Percentiles rank a stretch among this genome's conserved stretches.
phyloP scores from a whole-genome alignment of 2,888 invertebrate genomes.

The Epinotia bilunana region DNA sequence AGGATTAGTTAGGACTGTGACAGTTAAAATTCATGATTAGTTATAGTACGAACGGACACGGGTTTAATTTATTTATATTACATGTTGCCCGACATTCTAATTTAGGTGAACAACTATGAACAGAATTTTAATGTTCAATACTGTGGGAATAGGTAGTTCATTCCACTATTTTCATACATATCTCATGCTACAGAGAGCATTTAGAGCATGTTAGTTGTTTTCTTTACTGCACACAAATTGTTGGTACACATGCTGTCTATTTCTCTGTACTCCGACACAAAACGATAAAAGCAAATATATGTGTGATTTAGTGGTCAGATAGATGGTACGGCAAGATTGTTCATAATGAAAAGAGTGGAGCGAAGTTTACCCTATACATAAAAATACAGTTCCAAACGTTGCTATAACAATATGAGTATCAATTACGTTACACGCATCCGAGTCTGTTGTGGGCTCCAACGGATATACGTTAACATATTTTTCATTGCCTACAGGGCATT shows the following conservation, averaged over 20 bases:
- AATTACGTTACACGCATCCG: background rate
- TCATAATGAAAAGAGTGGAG: slow-evolving; percentile 6
- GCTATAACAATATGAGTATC: background rate
- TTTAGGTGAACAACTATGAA: no score
- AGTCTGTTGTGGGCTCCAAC: background rate
- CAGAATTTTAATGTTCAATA: background rate
- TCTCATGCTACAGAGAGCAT: no score
- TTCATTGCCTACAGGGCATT: slow-evolving; percentile 13
- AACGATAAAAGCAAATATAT: background rate
- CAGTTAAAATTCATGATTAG: background rate
- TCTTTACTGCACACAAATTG: background rate
- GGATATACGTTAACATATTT: background rate
- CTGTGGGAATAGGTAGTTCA: background rate
- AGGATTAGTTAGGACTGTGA: slow-evolving; percentile 3
- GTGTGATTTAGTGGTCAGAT: background rate
- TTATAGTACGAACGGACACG: background rate
- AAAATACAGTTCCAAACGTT: background rate
- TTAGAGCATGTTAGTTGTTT: background rate
- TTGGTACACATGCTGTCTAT: background rate
- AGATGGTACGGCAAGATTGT: background rate
- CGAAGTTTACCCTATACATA: background rate
- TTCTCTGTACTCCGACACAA: no score
- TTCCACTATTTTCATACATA: slow-evolving; percentile 1
- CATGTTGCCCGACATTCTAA: background rate
- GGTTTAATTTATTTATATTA: background rate